Evolutionary conservation across 2,888 invertebrate species (phyloP).

Genomic region (Chloromyia formosa): DNA sequence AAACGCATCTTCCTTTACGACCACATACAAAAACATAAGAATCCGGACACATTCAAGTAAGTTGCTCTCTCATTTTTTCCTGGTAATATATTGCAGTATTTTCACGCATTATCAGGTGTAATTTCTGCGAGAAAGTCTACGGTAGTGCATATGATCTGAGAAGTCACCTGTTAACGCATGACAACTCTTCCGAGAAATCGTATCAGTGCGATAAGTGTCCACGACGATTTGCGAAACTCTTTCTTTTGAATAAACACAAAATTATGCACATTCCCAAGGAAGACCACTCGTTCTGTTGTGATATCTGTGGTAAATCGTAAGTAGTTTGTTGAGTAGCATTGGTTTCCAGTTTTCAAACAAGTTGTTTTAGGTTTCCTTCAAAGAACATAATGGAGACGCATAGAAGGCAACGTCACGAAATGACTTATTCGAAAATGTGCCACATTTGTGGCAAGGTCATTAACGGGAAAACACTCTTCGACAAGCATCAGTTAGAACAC

Average conservation of each 20-base stretch:
- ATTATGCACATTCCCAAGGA: constrained; percentile 59
- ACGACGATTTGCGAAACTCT: constrained; percentile 60
- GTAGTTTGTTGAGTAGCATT: constrained; percentile 27
- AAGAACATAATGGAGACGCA: constrained; percentile 34
- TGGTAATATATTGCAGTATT: background rate
- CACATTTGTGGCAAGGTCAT: constrained; percentile 61
- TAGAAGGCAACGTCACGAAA: constrained; percentile 27
- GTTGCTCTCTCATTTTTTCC: constrained; percentile 29
- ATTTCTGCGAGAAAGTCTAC: constrained; percentile 59
- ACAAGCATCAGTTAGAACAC: constrained; percentile 59
- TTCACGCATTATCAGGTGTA: constrained; percentile 54
- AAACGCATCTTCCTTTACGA: constrained; percentile 54
- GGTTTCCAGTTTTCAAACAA: background rate
- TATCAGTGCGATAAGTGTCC: constrained; percentile 60
- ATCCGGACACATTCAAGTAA: constrained; percentile 63
- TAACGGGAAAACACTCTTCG: constrained; percentile 56
- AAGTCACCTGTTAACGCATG: constrained; percentile 59
- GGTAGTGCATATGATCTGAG: constrained; percentile 60
- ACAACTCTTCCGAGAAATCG: constrained; percentile 59
- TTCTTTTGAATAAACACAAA: constrained; percentile 60
- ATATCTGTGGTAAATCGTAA: constrained; percentile 57
- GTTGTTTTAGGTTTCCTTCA: constrained; percentile 29
- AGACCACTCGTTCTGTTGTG: constrained; percentile 56
- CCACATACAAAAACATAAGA: constrained; percentile 60
- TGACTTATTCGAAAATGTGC: constrained; percentile 51